phyloP scores from a whole-genome alignment of 2,888 invertebrate genomes.

The Lymantria monacha region DNA sequence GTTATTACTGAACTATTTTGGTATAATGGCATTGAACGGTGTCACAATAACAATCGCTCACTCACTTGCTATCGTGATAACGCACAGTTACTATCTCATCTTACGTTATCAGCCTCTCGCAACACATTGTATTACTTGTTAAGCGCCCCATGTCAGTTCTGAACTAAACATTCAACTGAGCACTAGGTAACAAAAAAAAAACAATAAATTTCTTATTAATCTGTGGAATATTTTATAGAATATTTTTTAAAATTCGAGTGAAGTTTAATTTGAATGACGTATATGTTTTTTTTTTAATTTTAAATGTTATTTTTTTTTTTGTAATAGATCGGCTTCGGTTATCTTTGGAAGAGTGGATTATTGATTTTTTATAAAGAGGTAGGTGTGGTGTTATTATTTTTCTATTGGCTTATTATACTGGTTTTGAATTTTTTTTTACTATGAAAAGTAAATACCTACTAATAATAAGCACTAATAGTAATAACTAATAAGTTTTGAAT shows the following conservation, averaged over 20 bases:
- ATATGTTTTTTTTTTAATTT: neutral
- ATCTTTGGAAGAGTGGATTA: neutral
- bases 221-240: neutral
- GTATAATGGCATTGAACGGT: conserved; percentile 3
- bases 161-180: conserved; percentile 1
- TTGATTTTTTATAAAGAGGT: neutral
- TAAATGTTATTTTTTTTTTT: neutral
- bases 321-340: neutral
- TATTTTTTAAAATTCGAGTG: neutral
- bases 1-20: neutral
- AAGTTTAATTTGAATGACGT: neutral
- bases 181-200: conserved; percentile 4
- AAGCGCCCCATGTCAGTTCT: conserved; percentile 4
- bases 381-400: neutral
- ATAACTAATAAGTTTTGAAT: no score
- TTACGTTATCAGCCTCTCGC: conserved; percentile 20
- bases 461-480: no score
- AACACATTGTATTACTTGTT: neutral
- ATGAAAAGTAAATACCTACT: no score
- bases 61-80: conserved; percentile 14
- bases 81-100: conserved; percentile 12
- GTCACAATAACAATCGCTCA: neutral
- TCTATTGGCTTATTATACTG: neutral
- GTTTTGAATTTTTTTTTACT: no score
- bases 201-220: neutral